Percentiles rank a stretch among this genome's conserved stretches.
Conservation (phyloP, 2,113 vertebrate species). For the Opisthocomus hoazin region DNA sequence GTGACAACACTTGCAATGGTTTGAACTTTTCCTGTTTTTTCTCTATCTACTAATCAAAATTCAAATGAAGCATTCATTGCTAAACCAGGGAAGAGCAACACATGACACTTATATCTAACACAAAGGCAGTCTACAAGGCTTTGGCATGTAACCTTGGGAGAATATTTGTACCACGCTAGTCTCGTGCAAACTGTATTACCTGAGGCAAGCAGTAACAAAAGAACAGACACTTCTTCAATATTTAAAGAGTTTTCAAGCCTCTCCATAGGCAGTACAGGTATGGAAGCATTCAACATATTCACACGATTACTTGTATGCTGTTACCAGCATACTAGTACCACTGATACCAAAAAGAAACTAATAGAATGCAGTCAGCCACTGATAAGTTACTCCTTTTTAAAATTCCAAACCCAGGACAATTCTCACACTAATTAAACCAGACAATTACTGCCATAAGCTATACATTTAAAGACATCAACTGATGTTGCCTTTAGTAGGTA, state of each 20-base stretch:
- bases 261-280: neutral
- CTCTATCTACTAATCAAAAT: neutral
- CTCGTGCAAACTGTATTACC: neutral
- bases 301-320: fast-evolving
- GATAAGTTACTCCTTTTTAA: neutral
- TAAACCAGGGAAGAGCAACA: neutral
- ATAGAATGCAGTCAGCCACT: neutral
- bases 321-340: neutral
- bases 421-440: neutral
- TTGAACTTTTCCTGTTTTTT: neutral
- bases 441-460: neutral
- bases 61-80: neutral
- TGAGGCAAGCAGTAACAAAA: neutral
- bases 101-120: too few species aligned
- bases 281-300: neutral
- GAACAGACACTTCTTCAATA: neutral
- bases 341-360: neutral
- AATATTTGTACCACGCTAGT: neutral
- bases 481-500: neutral
- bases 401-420: too few species aligned
- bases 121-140: neutral
- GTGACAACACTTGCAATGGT: neutral
- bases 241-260: neutral
- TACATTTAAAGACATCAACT: neutral
- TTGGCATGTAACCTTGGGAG: neutral